Percentiles rank a stretch among this genome's conserved stretches.
These are phyloP conservation scores for Gallinago stenura DNA, from an alignment of 2,797 vertebrate species.

Conservation along the genomic window DNA sequence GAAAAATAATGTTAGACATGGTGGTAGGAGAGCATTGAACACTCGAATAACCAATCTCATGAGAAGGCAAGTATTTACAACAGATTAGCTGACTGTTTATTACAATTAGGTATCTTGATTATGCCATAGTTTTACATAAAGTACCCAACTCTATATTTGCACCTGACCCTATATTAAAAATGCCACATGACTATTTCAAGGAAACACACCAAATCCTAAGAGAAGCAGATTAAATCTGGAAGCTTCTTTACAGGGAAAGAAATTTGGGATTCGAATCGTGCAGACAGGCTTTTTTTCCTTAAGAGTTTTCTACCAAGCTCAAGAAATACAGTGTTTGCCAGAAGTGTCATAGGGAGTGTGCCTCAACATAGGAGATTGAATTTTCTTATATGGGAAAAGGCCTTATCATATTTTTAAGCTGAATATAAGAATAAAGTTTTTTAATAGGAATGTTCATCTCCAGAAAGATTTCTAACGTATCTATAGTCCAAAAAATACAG, in stretches of 20 bases:
- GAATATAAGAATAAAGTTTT: not conserved
- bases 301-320: not conserved
- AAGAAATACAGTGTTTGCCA: not conserved
- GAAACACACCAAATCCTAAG: not conserved
- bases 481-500: not conserved
- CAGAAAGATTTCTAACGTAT: not conserved
- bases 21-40: not conserved
- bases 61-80: not conserved
- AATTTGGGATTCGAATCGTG: not conserved
- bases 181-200: not conserved
- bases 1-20: not conserved
- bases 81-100: not conserved
- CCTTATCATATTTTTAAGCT: not conserved
- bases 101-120: not conserved
- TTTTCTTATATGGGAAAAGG: not conserved
- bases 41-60: accelerated
- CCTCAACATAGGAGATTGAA: not conserved
- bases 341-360: not conserved
- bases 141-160: not conserved
- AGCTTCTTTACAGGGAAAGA: not conserved
- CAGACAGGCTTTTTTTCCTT: not conserved
- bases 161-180: not conserved
- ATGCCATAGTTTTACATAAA: not conserved
- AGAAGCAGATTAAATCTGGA: not conserved
- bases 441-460: not conserved